A percentile compares a stretch with the other conserved stretches of the same genome.
These are phyloP conservation scores for Lasioglossum oenotherae DNA, from an alignment of 2,888 invertebrate genomes.

Conservation along the genomic window DNA sequence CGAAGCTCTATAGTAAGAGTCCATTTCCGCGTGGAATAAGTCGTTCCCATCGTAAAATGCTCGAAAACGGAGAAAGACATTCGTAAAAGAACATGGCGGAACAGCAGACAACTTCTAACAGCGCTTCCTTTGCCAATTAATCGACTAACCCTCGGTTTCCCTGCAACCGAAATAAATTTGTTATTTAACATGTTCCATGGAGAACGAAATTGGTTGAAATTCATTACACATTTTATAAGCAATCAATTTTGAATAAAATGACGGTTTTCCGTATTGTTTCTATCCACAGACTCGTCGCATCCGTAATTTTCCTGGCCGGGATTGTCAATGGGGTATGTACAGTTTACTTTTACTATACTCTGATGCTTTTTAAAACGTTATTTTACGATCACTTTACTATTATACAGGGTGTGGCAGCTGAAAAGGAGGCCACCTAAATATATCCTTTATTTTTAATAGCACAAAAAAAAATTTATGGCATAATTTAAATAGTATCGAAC, in stretches of 20 bases:
- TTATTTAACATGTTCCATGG: not conserved
- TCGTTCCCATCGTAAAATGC: too few species aligned
- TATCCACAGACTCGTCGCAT: conserved; percentile 85
- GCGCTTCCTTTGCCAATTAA: not conserved
- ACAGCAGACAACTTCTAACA: not conserved
- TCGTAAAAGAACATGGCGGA: not conserved
- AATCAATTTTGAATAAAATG: not conserved
- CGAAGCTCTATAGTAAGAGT: too few species aligned
- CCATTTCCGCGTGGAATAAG: too few species aligned
- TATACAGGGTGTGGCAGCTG: too few species aligned
- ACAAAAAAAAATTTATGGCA: too few species aligned
- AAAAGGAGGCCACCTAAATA: too few species aligned
- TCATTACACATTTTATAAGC: too few species aligned
- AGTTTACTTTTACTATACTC: not conserved
- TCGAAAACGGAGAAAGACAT: too few species aligned
- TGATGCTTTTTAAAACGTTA: not conserved
- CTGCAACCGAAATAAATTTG: not conserved
- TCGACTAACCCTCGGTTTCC: not conserved
- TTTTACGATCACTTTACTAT: too few species aligned
- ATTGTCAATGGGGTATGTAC: conserved; percentile 85
- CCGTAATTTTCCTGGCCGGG: conserved; percentile 84
- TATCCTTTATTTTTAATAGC: too few species aligned
- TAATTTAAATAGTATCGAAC: too few species aligned
- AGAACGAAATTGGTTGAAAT: too few species aligned
- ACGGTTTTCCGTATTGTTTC: conserved; percentile 52